Evolutionary conservation across 2,797 vertebrate genomes (phyloP), one percentile per base, ranked within the genome.

Genomic region (Bryconaethiops microstoma): DNA sequence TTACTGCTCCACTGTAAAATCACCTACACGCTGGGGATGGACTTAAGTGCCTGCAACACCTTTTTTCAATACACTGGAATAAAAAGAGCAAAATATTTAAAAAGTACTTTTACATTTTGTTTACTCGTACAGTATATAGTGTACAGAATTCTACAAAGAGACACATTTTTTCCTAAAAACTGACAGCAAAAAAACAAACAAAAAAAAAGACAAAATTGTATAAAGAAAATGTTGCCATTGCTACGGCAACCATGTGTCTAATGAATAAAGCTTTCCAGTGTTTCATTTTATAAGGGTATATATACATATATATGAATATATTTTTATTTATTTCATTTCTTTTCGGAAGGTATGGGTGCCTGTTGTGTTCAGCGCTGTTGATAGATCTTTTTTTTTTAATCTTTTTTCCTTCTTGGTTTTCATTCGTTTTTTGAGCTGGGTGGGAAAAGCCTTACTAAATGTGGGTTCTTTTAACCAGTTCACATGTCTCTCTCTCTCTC

Each of bases 11-110:
- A 93, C 94, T 95, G 96, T 94, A 92, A 92, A 92, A 97, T 96
- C 96, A 96, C 94, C 94, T 95, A 96, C 95, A 95, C 92, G 90
- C 96, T 95, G 96, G 96, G 93, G 92, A 94, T 91, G 93, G 94
- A 98, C 97, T 97, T 96, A 99, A 99, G 97, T 99, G 97, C 97
- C 97, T 99, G 97, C 96, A 97, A 98, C 92, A 97, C 94, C 79
- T 86, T 93, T 94, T 90, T 94, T 94, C 93, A 90, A 94, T 94
- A 97, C 96, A 96, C 95, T 96, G 95, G 92, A 94, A 93, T 87
- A 87, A 88, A 92, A 92, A 89, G 76, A 87, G 86, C 85, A 83
- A 87, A 92, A 92, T 87, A 91, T 89, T 81, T 81, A 86, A 81
- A 86, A 84, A 80, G 88, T 91, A 93, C 93, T 94, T 95, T 95